These are phyloP conservation scores for Tricholaema leucomelas DNA, from an alignment of 2,113 vertebrate species.

Conservation along the genomic window DNA sequence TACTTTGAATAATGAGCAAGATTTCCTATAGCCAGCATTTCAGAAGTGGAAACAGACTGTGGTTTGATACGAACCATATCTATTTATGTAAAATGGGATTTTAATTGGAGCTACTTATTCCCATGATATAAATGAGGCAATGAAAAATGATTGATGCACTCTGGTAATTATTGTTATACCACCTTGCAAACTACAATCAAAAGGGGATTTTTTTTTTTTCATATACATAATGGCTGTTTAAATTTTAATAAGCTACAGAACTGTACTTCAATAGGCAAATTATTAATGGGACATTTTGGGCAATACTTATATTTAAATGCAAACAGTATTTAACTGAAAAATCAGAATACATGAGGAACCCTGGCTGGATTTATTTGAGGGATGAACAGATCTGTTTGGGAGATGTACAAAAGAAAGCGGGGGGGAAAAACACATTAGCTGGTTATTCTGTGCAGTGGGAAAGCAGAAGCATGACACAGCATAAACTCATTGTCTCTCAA, in stretches of 20 bases:
- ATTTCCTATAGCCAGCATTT: conserved; percentile 50
- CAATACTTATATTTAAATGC: conserved; percentile 41
- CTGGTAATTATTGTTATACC: conserved; percentile 61
- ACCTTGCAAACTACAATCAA: conserved; percentile 55
- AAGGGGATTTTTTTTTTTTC: conserved; percentile 19
- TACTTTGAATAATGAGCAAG: conserved; percentile 45
- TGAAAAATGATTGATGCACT: conserved; percentile 65
- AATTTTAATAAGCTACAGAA: conserved; percentile 57
- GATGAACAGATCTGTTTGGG: conserved; percentile 18
- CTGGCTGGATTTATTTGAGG: conserved; percentile 9
- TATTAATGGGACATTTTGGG: conserved; percentile 26
- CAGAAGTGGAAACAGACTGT: conserved; percentile 32
- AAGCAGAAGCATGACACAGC: background rate
- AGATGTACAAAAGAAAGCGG: background rate
- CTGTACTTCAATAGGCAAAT: conserved; percentile 42
- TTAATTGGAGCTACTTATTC: conserved; percentile 65
- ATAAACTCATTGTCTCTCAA: background rate
- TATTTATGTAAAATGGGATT: conserved; percentile 58
- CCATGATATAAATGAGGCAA: conserved; percentile 37
- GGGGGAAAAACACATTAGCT: background rate
- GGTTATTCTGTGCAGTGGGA: background rate
- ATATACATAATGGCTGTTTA: conserved; percentile 52
- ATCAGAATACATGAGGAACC: background rate
- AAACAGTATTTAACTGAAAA: conserved; percentile 56
- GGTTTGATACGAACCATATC: conserved; percentile 56